These are phyloP conservation scores for Actinia equina DNA, from an alignment of 64 coral and sea anemone genomes.

Conservation along the genomic window DNA sequence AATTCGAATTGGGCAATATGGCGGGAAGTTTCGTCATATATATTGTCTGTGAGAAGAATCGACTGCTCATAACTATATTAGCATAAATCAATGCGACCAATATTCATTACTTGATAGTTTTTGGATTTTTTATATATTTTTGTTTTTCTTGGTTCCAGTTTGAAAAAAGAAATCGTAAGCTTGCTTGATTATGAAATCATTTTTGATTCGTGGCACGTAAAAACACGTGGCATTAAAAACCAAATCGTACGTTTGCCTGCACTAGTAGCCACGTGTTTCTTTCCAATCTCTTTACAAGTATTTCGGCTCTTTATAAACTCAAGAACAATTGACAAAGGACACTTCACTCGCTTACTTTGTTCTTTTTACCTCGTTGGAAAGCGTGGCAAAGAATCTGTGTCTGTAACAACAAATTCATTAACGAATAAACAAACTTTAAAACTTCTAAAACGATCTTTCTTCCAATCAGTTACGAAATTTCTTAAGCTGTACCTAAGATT, in stretches of 20 bases:
- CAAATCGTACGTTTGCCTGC: neutral
- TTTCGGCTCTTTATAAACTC: neutral
- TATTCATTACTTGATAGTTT: neutral
- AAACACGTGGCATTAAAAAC: conserved; percentile 7
- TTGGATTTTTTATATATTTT: neutral
- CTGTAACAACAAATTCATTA: neutral
- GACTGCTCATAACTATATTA: neutral
- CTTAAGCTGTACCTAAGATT: neutral
- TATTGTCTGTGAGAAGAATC: neutral
- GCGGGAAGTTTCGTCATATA: conserved; percentile 3
- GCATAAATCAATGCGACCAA: neutral
- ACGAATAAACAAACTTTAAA: neutral
- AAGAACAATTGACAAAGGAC: conserved; percentile 26
- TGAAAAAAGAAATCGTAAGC: neutral
- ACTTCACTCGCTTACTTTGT: conserved; percentile 7
- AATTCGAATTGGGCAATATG: conserved; percentile 6
- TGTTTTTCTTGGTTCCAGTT: neutral
- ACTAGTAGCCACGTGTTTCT: conserved; percentile 25
- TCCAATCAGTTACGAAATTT: neutral
- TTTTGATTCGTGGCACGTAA: conserved; percentile 24
- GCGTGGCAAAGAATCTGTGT: neutral
- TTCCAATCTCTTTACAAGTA: neutral
- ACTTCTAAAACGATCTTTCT: neutral
- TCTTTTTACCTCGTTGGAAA: conserved; percentile 15
- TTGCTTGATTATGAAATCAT: conserved; percentile 6